Conservation (phyloP, 2,797 vertebrate genomes). For the Labeo calbasu region DNA sequence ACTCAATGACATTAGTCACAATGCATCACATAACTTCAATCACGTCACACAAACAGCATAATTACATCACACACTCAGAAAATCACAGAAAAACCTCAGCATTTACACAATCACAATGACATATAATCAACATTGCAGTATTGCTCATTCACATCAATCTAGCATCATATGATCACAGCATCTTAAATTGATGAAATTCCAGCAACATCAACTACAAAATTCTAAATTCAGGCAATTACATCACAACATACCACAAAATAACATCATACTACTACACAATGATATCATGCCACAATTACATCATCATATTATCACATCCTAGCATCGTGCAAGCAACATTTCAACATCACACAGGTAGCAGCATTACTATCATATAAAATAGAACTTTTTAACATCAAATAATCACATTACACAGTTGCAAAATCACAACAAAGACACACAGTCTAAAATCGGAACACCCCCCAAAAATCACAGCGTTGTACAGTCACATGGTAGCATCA, state of each 20-base stretch:
- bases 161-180: not conserved
- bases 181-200: not conserved
- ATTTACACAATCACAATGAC: not conserved
- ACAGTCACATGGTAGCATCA: not conserved
- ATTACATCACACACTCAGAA: not conserved
- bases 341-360: not conserved
- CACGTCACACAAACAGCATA: not conserved
- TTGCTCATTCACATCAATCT: not conserved
- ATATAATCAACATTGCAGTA: not conserved
- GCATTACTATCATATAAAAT: not conserved
- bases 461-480: not conserved
- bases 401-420: not conserved
- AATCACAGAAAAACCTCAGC: not conserved
- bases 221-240: not conserved
- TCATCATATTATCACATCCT: not conserved
- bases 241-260: not conserved
- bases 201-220: not conserved
- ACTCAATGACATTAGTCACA: no score
- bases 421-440: not conserved
- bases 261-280: not conserved
- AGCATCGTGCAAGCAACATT: not conserved
- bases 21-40: not conserved
- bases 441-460: not conserved
- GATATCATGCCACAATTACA: not conserved
- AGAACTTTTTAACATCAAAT: no score